A percentile compares a stretch with the other conserved stretches of the same genome.
phyloP scores from a whole-genome alignment of 2,113 vertebrate genomes.

The Mesoclemmys tuberculata region DNA sequence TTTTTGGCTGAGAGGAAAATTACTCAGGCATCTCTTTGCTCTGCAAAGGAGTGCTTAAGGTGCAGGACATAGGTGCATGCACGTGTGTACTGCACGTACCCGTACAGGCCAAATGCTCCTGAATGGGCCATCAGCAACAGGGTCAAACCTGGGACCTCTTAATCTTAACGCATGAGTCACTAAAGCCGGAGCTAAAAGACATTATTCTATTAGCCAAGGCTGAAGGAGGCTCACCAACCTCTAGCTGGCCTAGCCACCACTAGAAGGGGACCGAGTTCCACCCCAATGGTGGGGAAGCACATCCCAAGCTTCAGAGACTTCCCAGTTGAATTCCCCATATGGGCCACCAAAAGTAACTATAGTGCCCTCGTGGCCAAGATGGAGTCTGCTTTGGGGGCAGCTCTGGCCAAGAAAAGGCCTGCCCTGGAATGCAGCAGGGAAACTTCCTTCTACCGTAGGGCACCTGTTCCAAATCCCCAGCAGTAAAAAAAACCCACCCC shows the following conservation, averaged over 20 bases:
- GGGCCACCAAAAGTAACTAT: neutral
- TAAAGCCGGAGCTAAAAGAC: neutral
- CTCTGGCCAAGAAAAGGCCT: neutral
- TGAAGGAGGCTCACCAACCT: neutral
- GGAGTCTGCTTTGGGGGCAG: neutral
- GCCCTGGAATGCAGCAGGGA: neutral
- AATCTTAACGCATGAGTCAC: neutral
- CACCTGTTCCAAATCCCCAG: neutral
- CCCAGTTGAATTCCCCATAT: neutral
- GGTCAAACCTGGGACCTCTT: neutral
- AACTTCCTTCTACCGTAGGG: neutral
- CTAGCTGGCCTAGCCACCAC: neutral
- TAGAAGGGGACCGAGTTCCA: neutral
- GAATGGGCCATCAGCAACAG: neutral
- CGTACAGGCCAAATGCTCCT: neutral
- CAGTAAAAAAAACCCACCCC: too few species aligned
- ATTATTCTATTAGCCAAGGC: neutral
- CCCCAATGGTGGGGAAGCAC: neutral
- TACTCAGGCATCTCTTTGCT: neutral
- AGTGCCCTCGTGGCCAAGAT: neutral
- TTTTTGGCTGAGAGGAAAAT: neutral
- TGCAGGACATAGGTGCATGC: neutral
- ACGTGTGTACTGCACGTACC: neutral
- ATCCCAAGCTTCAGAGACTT: neutral
- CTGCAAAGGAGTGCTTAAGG: neutral